These are phyloP conservation scores for Lathamus discolor DNA, from an alignment of 2,113 vertebrate genomes.

Conservation along the genomic window DNA sequence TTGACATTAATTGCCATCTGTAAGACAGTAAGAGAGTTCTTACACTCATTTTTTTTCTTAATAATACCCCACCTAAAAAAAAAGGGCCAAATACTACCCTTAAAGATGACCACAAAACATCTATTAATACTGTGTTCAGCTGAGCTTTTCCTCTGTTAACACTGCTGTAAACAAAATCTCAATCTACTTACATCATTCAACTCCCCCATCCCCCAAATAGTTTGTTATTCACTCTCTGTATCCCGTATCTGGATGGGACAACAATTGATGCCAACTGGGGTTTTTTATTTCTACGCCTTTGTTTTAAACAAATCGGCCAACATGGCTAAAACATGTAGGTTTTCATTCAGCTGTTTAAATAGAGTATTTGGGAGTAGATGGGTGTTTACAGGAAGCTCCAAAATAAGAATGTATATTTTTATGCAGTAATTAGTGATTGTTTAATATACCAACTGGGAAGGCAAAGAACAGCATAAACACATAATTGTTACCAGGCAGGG, in stretches of 20 bases:
- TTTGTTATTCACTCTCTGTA: not conserved
- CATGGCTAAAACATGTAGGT: not conserved
- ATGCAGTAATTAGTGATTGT: conserved; percentile 76
- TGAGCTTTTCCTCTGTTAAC: not conserved
- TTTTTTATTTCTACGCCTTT: not conserved
- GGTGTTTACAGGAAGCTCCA: conserved; percentile 60
- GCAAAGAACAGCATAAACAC: conserved; percentile 70
- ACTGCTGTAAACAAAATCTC: not conserved
- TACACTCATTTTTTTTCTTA: not conserved
- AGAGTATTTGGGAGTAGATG: not conserved
- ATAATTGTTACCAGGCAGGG: conserved; percentile 81
- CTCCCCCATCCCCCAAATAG: not conserved
- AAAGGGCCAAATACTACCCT: not conserved
- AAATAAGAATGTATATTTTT: conserved; percentile 68
- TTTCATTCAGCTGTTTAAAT: not conserved
- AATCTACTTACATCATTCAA: not conserved
- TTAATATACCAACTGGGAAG: conserved; percentile 71
- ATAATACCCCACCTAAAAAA: not conserved
- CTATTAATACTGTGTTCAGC: not conserved
- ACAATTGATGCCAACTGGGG: not conserved
- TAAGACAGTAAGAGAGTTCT: not conserved
- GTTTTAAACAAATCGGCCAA: not conserved
- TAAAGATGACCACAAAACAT: not conserved
- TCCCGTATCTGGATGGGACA: not conserved
- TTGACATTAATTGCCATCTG: not conserved